A percentile compares a stretch with the other conserved stretches of the same genome.
These are phyloP conservation scores for Probaryconus sp. DNA, from an alignment of 1,140 invertebrate genomes.

Conservation along the genomic window DNA sequence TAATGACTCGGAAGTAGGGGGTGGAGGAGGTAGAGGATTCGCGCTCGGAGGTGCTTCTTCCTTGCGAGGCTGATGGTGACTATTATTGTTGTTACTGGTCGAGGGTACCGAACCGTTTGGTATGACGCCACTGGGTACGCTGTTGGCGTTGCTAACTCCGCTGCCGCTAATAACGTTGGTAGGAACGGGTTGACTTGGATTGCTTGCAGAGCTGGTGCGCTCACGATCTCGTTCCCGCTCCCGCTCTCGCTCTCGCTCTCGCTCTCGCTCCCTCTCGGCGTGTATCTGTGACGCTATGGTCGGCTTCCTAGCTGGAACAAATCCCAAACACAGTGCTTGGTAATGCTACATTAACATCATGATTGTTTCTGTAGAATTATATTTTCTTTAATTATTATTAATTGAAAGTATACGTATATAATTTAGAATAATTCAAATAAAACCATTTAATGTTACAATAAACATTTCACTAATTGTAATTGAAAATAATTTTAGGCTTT, in stretches of 20 bases:
- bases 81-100: constrained; percentile 31
- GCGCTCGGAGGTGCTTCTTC: constrained; percentile 57
- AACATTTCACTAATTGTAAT: no score
- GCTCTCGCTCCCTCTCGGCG: constrained; percentile 76
- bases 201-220: constrained; percentile 13
- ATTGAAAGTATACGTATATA: no score
- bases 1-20: constrained; percentile 59
- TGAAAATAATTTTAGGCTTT: no score
- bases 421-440: no score
- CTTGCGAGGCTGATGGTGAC: constrained; percentile 65
- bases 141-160: constrained; percentile 40
- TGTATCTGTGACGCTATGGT: constrained; percentile 78
- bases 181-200: background rate
- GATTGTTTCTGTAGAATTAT: no score
- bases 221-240: constrained; percentile 70
- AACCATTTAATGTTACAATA: no score
- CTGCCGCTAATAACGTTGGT: constrained; percentile 3
- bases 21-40: constrained; percentile 21
- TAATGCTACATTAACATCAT: no score
- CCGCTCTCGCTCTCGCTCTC: constrained; percentile 69
- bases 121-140: constrained; percentile 42
- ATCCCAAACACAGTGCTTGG: constrained; percentile 76
- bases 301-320: constrained; percentile 80
- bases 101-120: constrained; percentile 4
- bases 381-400: no score